phyloP scores from a whole-genome alignment of 1,140 invertebrate genomes.

The Lutraria rhynchaena region DNA sequence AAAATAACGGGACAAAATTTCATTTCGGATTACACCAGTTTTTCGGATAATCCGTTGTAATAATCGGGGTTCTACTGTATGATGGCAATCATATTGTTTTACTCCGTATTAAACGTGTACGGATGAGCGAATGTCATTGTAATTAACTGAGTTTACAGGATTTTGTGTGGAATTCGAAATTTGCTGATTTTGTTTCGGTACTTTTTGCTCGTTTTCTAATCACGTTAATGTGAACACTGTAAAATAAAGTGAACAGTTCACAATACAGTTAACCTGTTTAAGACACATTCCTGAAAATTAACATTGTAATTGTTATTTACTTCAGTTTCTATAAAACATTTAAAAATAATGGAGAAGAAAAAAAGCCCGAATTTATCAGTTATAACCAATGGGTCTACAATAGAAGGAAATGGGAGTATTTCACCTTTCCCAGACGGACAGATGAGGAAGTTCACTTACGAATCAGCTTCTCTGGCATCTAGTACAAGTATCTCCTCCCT shows the following conservation, averaged over 20 bases:
- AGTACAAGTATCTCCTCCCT: not conserved
- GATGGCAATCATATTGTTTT: too few species aligned
- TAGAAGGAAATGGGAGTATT: not conserved
- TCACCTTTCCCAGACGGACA: not conserved
- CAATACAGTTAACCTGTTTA: not conserved
- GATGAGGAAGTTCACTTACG: not conserved
- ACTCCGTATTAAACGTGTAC: too few species aligned
- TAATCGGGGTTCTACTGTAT: too few species aligned
- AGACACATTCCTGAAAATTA: not conserved
- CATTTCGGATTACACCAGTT: too few species aligned
- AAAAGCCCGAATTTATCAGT: constrained; percentile 11
- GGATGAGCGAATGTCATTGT: too few species aligned
- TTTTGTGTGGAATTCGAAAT: too few species aligned
- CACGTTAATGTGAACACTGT: not conserved
- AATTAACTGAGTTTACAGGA: too few species aligned
- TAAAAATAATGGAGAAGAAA: not conserved
- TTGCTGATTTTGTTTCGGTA: too few species aligned
- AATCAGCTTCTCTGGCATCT: not conserved
- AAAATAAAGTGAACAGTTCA: not conserved
- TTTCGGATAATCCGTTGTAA: too few species aligned
- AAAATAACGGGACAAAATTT: too few species aligned
- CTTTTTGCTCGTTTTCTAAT: too few species aligned
- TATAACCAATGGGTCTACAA: constrained; percentile 7
- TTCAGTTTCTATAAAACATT: not conserved
- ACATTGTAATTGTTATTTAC: not conserved